Conservation (phyloP, 2,113 vertebrate genomes). For the Talpa occidentalis region DNA sequence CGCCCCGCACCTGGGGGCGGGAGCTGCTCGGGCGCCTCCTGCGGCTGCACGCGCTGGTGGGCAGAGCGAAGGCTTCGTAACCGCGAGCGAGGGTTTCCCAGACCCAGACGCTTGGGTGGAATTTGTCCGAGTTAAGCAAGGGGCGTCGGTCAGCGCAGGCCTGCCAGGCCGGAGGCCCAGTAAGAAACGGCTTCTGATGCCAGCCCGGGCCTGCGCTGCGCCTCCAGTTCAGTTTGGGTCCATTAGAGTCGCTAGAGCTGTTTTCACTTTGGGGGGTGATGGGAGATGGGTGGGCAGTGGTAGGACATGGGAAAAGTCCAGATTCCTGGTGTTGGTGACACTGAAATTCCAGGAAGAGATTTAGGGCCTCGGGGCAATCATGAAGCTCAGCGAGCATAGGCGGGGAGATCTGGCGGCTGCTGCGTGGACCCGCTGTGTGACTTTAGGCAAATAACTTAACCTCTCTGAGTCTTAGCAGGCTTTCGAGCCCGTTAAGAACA, state of each 20-base stretch:
- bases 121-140: neutral
- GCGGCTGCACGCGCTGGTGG: neutral
- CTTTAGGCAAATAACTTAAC: neutral
- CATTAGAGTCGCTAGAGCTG: neutral
- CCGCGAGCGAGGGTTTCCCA: neutral
- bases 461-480: neutral
- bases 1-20: accelerated
- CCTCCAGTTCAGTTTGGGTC: neutral
- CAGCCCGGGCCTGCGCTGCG: neutral
- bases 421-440: neutral
- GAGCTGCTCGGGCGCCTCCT: neutral
- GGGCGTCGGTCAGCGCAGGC: accelerated
- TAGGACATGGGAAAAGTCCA: accelerated
- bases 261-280: neutral
- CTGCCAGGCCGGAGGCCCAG: neutral
- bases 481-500: neutral
- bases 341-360: neutral
- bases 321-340: neutral
- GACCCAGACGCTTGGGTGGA: neutral
- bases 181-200: neutral
- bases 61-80: neutral
- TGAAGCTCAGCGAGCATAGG: neutral
- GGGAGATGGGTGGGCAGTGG: too few relatives aligned
- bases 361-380: neutral
- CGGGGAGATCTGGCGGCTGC: neutral